These are phyloP conservation scores for Spodoptera picta DNA, from an alignment of 2,888 invertebrate genomes.

Conservation along the genomic window DNA sequence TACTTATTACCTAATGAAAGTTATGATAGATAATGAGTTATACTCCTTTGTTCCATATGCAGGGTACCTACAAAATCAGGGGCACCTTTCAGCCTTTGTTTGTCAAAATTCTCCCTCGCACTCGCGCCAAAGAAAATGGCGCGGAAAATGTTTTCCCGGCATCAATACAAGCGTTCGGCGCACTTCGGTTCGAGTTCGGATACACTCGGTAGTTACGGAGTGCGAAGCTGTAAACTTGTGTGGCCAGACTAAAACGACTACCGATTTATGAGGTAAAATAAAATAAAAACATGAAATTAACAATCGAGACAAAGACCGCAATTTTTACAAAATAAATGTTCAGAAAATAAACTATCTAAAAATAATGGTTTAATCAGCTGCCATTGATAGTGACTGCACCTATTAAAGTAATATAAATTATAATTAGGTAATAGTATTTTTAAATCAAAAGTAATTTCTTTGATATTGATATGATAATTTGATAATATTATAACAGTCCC, in stretches of 20 bases:
- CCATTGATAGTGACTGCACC: neutral
- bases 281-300: neutral
- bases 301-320: neutral
- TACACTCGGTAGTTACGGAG: constrained; percentile 63
- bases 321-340: neutral
- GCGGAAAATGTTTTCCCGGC: constrained; percentile 83
- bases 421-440: no score
- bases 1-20: constrained; percentile 2
- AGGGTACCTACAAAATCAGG: constrained; percentile 64
- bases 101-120: constrained; percentile 73
- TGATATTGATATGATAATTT: no score
- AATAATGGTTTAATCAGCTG: no score
- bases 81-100: constrained; percentile 64
- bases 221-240: constrained; percentile 76
- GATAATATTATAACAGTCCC: no score
- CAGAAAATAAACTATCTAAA: no score
- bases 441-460: no score
- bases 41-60: constrained; percentile 48
- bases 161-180: constrained; percentile 79
- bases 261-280: constrained; percentile 13
- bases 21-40: constrained; percentile 21
- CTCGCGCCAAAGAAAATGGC: constrained; percentile 80
- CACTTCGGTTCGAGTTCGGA: constrained; percentile 71
- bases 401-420: neutral
- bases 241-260: constrained; percentile 53